phyloP scores from a whole-genome alignment of 2,888 invertebrate genomes.

The Thereva unica region DNA sequence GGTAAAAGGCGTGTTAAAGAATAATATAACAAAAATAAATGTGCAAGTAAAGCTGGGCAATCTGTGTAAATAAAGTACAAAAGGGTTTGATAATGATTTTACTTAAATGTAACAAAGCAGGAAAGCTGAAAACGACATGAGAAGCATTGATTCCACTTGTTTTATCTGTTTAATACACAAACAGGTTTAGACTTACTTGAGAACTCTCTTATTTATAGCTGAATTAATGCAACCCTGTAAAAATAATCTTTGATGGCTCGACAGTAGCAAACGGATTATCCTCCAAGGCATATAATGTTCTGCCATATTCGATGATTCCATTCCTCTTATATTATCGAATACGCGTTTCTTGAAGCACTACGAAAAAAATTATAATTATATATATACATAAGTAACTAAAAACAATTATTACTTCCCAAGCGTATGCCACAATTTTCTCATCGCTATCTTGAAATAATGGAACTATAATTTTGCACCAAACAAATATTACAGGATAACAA shows the following conservation, averaged over 20 bases:
- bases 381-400: background rate
- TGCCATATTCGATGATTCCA: slow-evolving; percentile 53
- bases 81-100: too few relatives aligned
- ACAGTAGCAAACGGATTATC: slow-evolving; percentile 51
- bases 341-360: slow-evolving; percentile 54
- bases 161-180: too few relatives aligned
- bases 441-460: slow-evolving; percentile 53
- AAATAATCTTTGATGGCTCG: slow-evolving; percentile 51
- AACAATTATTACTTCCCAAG: slow-evolving; percentile 41
- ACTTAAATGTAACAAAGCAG: too few relatives aligned
- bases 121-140: too few relatives aligned
- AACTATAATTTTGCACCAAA: slow-evolving; percentile 54
- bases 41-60: too few relatives aligned
- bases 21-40: too few relatives aligned
- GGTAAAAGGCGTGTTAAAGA: too few relatives aligned
- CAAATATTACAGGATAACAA: slow-evolving; percentile 54
- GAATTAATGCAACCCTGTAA: slow-evolving; percentile 50
- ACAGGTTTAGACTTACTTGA: too few relatives aligned
- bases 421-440: slow-evolving; percentile 49
- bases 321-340: slow-evolving; percentile 51
- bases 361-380: slow-evolving; percentile 20
- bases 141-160: too few relatives aligned
- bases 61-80: too few relatives aligned
- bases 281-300: slow-evolving; percentile 56
- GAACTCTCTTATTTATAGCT: slow-evolving; percentile 45